phyloP scores from a whole-genome alignment of 2,797 vertebrate species.

The Poeciliopsis turneri region DNA sequence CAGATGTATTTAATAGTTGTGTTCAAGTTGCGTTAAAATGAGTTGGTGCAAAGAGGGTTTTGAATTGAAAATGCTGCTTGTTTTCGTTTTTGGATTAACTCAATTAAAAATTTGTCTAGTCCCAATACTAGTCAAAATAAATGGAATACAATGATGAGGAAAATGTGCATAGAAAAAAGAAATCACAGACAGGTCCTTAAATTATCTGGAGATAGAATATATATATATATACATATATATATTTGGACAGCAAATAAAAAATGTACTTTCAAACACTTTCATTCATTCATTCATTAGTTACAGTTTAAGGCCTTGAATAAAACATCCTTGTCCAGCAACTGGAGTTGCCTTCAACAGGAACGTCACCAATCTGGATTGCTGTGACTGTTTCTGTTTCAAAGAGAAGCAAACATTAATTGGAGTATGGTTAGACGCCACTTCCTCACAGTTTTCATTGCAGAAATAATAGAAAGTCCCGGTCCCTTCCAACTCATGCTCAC shows the following conservation, averaged over 20 bases:
- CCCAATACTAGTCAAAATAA: background rate
- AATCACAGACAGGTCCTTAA: constrained; percentile 1
- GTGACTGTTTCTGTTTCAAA: constrained; percentile 20
- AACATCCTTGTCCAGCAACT: constrained; percentile 4
- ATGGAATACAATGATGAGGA: background rate
- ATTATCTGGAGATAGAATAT: constrained; percentile 20
- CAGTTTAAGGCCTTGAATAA: constrained; percentile 42
- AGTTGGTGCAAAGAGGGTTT: background rate
- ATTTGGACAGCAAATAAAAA: constrained; percentile 41
- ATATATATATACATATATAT: constrained; percentile 16
- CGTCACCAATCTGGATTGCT: constrained; percentile 39
- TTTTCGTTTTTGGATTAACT: background rate
- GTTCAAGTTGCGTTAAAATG: too few relatives aligned
- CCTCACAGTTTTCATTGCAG: constrained; percentile 3
- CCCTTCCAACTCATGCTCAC: constrained; percentile 6
- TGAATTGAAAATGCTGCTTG: background rate
- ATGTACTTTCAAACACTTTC: constrained; percentile 34
- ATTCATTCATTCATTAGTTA: constrained; percentile 32
- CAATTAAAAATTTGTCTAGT: background rate
- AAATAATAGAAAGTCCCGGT: constrained; percentile 5
- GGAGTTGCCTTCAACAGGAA: constrained; percentile 17
- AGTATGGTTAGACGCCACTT: constrained; percentile 4
- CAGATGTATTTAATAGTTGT: background rate
- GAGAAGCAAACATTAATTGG: constrained; percentile 2
- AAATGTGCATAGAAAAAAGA: background rate